Conservation (phyloP, 2,888 invertebrate species). For the Drosophila kambysellisi region DNA sequence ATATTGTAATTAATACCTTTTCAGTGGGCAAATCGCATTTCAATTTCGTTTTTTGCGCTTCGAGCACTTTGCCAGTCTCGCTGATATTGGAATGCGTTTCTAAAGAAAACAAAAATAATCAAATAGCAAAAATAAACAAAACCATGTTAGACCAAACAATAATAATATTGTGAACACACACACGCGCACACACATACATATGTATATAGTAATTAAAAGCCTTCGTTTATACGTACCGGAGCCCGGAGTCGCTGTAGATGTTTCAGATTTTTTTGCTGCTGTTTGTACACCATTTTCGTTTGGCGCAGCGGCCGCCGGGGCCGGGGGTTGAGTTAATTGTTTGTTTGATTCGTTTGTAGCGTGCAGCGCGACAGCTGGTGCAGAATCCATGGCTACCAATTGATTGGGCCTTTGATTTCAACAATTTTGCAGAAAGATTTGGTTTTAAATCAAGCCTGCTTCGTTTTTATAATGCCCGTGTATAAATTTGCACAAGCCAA, state of each 20-base stretch:
- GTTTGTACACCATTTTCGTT: constrained; percentile 80
- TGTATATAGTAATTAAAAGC: background rate
- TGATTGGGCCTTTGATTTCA: constrained; percentile 24
- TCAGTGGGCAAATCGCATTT: constrained; percentile 59
- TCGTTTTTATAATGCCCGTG: constrained; percentile 56
- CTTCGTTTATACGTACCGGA: constrained; percentile 40
- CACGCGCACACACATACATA: background rate
- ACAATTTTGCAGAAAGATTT: constrained; percentile 49
- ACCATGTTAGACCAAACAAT: constrained; percentile 23
- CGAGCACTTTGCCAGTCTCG: constrained; percentile 47
- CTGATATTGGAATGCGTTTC: constrained; percentile 54
- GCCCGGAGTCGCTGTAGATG: constrained; percentile 34
- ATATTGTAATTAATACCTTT: constrained; percentile 75
- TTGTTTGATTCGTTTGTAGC: constrained; percentile 52
- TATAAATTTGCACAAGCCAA: constrained; percentile 67
- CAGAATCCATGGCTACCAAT: constrained; percentile 65
- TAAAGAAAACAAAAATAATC: constrained; percentile 7
- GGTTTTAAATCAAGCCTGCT: constrained; percentile 58
- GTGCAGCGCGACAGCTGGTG: constrained; percentile 52
- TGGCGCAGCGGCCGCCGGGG: constrained; percentile 60
- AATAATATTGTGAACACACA: constrained; percentile 24
- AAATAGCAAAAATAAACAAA: constrained; percentile 40
- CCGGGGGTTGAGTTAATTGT: constrained; percentile 56
- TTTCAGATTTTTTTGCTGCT: constrained; percentile 75
- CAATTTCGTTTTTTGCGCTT: constrained; percentile 49